Evolutionary conservation across 2,113 vertebrate genomes (phyloP), one percentile per base, ranked within the genome.

Genomic region (Cyanoderma ruficeps): DNA sequence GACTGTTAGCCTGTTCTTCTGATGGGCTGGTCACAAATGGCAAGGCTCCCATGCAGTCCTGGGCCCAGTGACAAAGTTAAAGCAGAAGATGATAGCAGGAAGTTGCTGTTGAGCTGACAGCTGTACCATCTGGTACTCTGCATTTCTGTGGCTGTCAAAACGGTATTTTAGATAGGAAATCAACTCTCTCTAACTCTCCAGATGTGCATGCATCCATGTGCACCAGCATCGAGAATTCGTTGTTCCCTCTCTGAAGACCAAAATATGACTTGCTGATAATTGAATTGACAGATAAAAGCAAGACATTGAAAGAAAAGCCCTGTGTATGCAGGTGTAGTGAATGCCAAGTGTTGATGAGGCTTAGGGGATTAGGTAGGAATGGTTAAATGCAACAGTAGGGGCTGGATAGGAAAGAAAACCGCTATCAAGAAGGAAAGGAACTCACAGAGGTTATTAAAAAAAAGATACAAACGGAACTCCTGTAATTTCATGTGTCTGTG

Each of bases 101-200:
- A 82, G 77, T 84, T 91, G 64, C 72, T 78, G 31, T 67, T 67
- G 68, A 77, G 69, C 67, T 83, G 64, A n/a, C 87, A 88, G 59
- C 89, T 75, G 50, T 25, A 11, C 46, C 0, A 15, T 83, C 83
- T 72, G 87, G 47, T 78, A 7, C 39, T 55, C 41, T 69, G 39
- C 60, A 35, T 75, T 75, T 72, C 42, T 69, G 37, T 50, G 56
- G 9, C 47, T 86, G 42, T 84, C 76, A 85, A 60, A 63, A 79
- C 67, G 56, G 25, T 49, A 2, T 6, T 50, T 92, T 83, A 83
- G 50, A 59, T 71, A 84, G 64, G 60, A 94, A 70, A 41, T 63
- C 13, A 24, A 6, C 35, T 35, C 60, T 35, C 60, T 78, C 18
- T 70, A 41, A 42, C 35, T 81, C 37, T 77, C 33, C 60, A 93